Base-by-base conservation (phyloP, 2,888 invertebrate species). In the Empis livida region DNA sequence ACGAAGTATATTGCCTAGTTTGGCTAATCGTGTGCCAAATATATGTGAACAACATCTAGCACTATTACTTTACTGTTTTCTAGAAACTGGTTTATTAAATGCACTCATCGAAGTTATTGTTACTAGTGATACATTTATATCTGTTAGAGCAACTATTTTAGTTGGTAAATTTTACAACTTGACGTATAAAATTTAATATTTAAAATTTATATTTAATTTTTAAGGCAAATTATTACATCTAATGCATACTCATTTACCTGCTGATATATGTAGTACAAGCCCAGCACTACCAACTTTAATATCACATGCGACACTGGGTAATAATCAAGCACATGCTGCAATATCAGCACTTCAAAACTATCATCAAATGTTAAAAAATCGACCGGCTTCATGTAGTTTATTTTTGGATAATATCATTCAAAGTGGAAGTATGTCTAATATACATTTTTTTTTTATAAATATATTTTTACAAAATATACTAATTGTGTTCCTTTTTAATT, bases 51-150 rank as follows among this genome's bases (percentile, higher is more conserved):
- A 92, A 65, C 95, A 95, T 73, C 76, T 88, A 61, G 84, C 94
- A 8, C 73, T 95, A 43, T 71, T 96, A 57, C 77, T 96, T 46
- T 88, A 91, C 62, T 84, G 90, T 62, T 87, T 95, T 68, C 71
- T 94, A 54, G 87, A 90, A 71, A 81, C 80, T 51, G 93, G 93
- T 30, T 71, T 95, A 45, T 73, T 94, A 49, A 86, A 86, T 62
- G 93, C 93, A 16, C 73, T 96, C 54, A 87, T 90, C 31, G 91
- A 94, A 72, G 93, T 94, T 30, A 88, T 94, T 55, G 83, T 90
- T 39, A 83, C 87, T 45, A 86, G 86, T 62, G 92, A 94, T 65
- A 84, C 84, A 15, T 84, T 89, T 64, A 82, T 95, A 58, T 92
- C 91, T 50, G 88, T 95, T 54, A 78, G 92, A 56, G 90, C 94